Conservation (phyloP, 2,888 invertebrate genomes). For the Steinernema hermaphroditum region DNA sequence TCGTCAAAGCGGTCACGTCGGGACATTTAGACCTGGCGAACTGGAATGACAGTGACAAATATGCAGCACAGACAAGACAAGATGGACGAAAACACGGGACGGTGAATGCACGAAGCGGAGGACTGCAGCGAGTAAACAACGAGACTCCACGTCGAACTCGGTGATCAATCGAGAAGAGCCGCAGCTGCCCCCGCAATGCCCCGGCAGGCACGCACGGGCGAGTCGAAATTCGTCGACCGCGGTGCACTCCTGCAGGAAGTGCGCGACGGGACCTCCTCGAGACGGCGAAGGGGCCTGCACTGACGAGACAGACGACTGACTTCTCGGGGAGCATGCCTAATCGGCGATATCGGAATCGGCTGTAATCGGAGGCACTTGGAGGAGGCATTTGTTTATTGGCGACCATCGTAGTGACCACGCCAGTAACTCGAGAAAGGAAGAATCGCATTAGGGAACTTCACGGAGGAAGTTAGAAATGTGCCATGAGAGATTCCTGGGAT, state of each 20-base stretch:
- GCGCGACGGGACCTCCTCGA: constrained; percentile 11
- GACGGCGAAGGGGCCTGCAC: background rate
- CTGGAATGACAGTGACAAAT: background rate
- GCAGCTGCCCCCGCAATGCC: background rate
- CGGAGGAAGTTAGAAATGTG: too few relatives aligned
- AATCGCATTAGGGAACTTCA: too few relatives aligned
- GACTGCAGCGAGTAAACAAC: background rate
- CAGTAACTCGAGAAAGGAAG: too few relatives aligned
- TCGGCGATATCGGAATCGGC: too few relatives aligned
- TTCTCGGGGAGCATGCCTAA: too few relatives aligned
- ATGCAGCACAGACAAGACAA: background rate
- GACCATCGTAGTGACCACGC: too few relatives aligned
- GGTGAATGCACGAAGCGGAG: background rate
- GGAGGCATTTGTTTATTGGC: too few relatives aligned
- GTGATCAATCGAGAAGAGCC: background rate
- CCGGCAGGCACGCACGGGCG: background rate
- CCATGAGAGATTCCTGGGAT: too few relatives aligned
- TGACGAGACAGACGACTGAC: background rate
- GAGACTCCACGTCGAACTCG: background rate
- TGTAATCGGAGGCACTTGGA: too few relatives aligned
- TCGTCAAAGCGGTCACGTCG: background rate
- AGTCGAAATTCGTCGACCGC: background rate
- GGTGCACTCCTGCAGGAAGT: too few relatives aligned
- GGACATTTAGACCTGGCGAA: background rate
- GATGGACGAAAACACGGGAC: background rate